Base-by-base conservation (phyloP, 2,113 vertebrate genomes). In the Ceuthmochares aereus region DNA sequence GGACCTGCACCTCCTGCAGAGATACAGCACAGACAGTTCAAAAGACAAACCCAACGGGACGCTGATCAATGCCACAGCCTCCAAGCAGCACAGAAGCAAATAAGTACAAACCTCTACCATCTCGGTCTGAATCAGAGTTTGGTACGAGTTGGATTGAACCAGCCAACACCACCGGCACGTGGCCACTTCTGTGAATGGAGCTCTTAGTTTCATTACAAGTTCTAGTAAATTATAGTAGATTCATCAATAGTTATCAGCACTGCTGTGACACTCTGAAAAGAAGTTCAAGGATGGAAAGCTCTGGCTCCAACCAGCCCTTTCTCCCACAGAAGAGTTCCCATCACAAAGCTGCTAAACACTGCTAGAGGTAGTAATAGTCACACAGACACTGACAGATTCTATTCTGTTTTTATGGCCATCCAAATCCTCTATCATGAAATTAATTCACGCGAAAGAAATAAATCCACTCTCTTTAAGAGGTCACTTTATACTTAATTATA, bases 351-450 rank as follows among this genome's bases (percentile, higher is more conserved):
- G 30, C 55, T 83, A 94, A 83, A 77, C 67, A 63, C 43, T 81
- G 47, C 69, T 84, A 47, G 43, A 78, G 47, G 36, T 52, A 23
- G 37, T 25, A 84, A 51, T 3, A 89, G 68, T 2, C 3, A 85
- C 55, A 67, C 10, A 76, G 32, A 75, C 58, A 80, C 51, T 11
- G 43, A 91, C 45, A 70, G 59, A 85, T 52, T 81, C 67, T 63
- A n/a, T 78, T 84, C 92, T 64, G 42, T 5, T 84, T 89, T 87
- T 85, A 93, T 74, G 51, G 67, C 58, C 90, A 76, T 78, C 95
- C 93, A 89, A 95, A 95, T 82, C 82, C 45, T 84, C 80, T 94
- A 94, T 95, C 85, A 95, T 85, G 43, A 95, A 96, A 95, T 96
- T 93, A 97, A 96, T 84, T 79, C 54, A 84, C 16, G 45, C 45